A percentile compares a stretch with the other conserved stretches of the same genome.
These are phyloP conservation scores for Cyprinodon brontotheroides DNA, from an alignment of 2,113 vertebrate species.

Conservation along the genomic window DNA sequence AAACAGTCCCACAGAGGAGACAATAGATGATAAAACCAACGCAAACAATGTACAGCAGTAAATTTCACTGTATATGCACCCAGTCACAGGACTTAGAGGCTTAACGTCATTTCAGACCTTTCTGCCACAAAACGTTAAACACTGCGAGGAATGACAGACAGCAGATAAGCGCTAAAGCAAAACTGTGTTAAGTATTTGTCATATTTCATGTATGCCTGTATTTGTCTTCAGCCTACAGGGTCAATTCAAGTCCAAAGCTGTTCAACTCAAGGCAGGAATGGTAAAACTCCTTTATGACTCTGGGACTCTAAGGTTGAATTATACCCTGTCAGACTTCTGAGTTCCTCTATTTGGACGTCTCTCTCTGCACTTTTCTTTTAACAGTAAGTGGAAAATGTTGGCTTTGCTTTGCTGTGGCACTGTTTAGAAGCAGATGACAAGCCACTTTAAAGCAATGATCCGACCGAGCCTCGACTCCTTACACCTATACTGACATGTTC, in stretches of 20 bases:
- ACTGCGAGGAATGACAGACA: conserved; percentile 46
- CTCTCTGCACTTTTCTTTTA: not conserved
- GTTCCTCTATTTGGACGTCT: not conserved
- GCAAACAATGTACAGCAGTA: conserved; percentile 8
- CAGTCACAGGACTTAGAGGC: conserved; percentile 31
- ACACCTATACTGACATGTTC: not conserved
- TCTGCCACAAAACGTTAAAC: conserved; percentile 41
- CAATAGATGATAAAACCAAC: not conserved
- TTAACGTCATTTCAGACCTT: conserved; percentile 29
- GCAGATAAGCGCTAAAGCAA: conserved; percentile 50
- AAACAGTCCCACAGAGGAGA: not conserved
- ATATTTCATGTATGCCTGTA: conserved; percentile 23
- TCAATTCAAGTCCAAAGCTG: conserved; percentile 30
- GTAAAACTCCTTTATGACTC: not conserved
- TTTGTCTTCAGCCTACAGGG: conserved; percentile 14
- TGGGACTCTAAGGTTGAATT: not conserved
- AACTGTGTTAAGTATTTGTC: conserved; percentile 31
- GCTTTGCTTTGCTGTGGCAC: not conserved
- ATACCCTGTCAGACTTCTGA: conserved; percentile 21
- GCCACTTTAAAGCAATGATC: not conserved
- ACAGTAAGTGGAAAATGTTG: conserved; percentile 13
- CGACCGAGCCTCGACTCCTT: not conserved
- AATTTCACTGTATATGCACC: conserved; percentile 8
- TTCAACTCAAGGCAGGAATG: conserved; percentile 3
- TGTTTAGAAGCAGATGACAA: not conserved